Percentiles rank a stretch among this genome's conserved stretches.
phyloP scores from a whole-genome alignment of 2,888 invertebrate genomes.

The Lasioglossum lativentre region DNA sequence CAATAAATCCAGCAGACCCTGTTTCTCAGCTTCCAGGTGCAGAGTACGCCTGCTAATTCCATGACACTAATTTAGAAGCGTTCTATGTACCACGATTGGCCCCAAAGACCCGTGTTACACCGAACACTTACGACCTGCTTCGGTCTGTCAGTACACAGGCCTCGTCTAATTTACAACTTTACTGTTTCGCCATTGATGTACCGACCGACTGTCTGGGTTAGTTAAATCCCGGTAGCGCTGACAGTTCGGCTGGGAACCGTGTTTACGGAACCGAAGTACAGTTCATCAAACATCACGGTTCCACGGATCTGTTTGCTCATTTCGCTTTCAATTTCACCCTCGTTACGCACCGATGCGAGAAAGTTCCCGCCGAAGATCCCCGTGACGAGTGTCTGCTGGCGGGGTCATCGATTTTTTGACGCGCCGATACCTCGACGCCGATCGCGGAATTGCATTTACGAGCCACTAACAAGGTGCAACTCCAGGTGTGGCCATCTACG shows the following conservation, averaged over 20 bases:
- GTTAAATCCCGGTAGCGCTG: not conserved
- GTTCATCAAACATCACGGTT: conserved; percentile 40
- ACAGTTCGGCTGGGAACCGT: not conserved
- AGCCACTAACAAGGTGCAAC: not conserved
- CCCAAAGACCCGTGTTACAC: conserved; percentile 1
- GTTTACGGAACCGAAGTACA: not conserved
- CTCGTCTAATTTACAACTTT: conserved; percentile 22
- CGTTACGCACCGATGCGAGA: conserved; percentile 44
- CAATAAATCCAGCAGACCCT: not conserved
- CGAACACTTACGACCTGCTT: conserved; percentile 5
- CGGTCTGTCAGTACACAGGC: conserved; percentile 14
- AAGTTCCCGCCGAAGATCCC: conserved; percentile 19
- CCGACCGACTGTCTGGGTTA: conserved; percentile 7
- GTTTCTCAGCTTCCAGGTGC: not conserved
- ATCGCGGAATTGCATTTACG: not conserved
- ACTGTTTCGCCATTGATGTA: not conserved
- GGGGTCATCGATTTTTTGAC: conserved; percentile 29
- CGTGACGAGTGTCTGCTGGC: not conserved
- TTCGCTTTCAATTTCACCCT: conserved; percentile 53
- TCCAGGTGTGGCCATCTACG: not conserved
- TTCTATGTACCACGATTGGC: conserved; percentile 1
- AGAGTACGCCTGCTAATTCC: conserved; percentile 2
- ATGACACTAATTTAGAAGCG: conserved; percentile 15
- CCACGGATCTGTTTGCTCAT: conserved; percentile 25
- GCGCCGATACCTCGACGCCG: not conserved